Percentiles rank a stretch among this genome's conserved stretches.
These are phyloP conservation scores for Mus caroli DNA, from an alignment of 2,797 vertebrate genomes.

Conservation along the genomic window DNA sequence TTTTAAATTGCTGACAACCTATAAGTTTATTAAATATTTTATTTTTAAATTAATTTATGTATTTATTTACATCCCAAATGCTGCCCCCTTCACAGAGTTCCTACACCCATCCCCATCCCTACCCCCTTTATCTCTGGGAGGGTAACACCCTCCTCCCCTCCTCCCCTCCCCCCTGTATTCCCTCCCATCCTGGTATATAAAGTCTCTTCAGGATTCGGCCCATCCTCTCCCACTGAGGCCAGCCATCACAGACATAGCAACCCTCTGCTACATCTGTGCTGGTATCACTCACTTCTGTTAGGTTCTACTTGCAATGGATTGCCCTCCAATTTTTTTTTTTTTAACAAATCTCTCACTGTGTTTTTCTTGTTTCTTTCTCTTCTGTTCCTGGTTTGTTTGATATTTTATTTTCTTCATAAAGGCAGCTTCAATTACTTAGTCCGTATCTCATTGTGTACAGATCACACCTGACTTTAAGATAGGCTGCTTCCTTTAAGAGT, in stretches of 20 bases:
- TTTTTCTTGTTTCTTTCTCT: conserved; percentile 70
- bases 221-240: neutral
- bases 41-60: neutral
- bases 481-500: neutral
- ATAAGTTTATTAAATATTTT: conserved; percentile 29
- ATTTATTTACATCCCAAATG: neutral
- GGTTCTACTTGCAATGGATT: conserved; percentile 23
- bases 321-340: neutral
- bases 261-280: neutral
- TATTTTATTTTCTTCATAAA: neutral
- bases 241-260: neutral
- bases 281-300: neutral
- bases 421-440: conserved; percentile 83
- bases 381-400: conserved; percentile 46
- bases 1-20: conserved; percentile 61
- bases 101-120: neutral
- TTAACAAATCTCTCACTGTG: conserved; percentile 64
- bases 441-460: conserved; percentile 69
- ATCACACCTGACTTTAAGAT: conserved; percentile 55
- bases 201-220: neutral
- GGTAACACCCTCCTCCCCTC: no score
- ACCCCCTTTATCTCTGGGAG: neutral
- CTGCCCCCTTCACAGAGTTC: neutral
- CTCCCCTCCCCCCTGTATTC: no score
- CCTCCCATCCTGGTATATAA: neutral